Evolutionary conservation across 2,797 vertebrate species (phyloP).

Genomic region (Rhinophrynus dorsalis): DNA sequence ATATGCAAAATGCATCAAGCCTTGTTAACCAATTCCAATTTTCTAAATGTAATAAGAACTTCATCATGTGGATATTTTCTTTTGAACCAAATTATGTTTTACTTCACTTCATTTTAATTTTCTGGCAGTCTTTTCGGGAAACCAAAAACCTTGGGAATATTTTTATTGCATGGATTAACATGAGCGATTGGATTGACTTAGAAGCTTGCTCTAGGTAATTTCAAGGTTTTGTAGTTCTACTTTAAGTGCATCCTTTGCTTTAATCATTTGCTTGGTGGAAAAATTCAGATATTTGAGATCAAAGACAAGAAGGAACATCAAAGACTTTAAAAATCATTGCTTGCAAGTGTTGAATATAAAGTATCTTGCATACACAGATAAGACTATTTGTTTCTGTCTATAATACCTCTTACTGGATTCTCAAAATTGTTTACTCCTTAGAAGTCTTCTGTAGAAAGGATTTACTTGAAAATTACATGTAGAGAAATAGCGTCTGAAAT

Average conservation of each 20-base stretch:
- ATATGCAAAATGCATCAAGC: too few species aligned
- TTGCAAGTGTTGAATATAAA: neutral
- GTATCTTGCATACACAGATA: conserved; percentile 12
- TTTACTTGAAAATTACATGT: too few species aligned
- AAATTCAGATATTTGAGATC: conserved; percentile 44
- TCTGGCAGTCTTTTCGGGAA: neutral
- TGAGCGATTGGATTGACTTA: conserved; percentile 43
- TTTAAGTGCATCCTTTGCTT: conserved; percentile 46
- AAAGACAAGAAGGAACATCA: conserved; percentile 24
- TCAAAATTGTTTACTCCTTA: too few species aligned
- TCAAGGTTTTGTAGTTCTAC: conserved; percentile 54
- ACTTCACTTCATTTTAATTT: neutral
- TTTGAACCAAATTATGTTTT: neutral
- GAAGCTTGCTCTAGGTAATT: conserved; percentile 51
- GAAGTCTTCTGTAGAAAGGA: too few species aligned
- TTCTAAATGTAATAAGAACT: neutral
- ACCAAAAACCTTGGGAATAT: conserved; percentile 24
- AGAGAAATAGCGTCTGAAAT: too few species aligned
- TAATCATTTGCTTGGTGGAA: conserved; percentile 50
- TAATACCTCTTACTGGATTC: neutral
- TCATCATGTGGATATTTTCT: neutral
- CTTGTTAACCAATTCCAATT: too few species aligned
- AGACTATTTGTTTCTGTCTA: neutral
- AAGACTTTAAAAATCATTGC: conserved; percentile 49
- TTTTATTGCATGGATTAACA: conserved; percentile 45